These are phyloP conservation scores for Xestia ashworthii DNA, from an alignment of 2,888 invertebrate species.

Conservation along the genomic window DNA sequence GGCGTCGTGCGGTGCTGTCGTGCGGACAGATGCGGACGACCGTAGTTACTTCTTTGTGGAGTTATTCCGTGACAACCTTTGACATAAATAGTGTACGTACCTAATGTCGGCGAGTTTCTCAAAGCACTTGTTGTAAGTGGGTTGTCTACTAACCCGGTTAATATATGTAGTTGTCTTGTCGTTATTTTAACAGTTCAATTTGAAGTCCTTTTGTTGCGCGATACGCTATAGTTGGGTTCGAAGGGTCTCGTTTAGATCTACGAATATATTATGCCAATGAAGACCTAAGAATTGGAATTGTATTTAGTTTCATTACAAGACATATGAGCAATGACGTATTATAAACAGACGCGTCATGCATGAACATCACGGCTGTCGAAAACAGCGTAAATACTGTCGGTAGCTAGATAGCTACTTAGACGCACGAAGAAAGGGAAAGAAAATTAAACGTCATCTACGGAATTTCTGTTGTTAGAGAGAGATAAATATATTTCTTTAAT, in stretches of 20 bases:
- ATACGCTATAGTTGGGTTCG: neutral
- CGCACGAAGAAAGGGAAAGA: too few species aligned
- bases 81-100: constrained; percentile 16
- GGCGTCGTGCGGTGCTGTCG: neutral
- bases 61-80: constrained; percentile 25
- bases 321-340: too few species aligned
- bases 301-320: neutral
- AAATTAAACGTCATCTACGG: too few species aligned
- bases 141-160: constrained; percentile 13
- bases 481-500: too few species aligned
- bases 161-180: constrained; percentile 11
- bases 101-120: constrained; percentile 5
- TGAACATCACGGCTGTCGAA: too few species aligned
- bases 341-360: too few species aligned
- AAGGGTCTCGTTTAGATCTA: neutral
- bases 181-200: constrained; percentile 5
- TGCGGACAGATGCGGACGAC: neutral
- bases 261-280: neutral
- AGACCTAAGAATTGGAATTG: neutral
- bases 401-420: too few species aligned
- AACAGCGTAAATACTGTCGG: too few species aligned
- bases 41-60: constrained; percentile 22
- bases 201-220: neutral
- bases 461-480: too few species aligned
- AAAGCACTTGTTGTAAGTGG: constrained; percentile 22